Conservation (phyloP, 2,888 invertebrate species). For the Atethmia centrago region DNA sequence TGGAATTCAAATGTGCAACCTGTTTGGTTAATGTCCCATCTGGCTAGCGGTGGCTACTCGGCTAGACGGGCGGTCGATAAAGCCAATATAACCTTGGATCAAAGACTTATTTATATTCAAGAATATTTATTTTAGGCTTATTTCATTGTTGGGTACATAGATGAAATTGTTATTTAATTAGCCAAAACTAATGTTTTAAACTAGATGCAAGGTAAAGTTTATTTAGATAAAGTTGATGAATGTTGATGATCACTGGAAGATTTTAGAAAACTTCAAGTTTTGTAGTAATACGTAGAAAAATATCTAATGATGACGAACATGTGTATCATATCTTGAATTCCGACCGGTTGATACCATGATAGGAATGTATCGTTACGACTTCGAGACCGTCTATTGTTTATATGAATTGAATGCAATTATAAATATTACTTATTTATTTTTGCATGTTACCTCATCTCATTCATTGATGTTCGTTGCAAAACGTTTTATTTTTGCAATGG, state of each 20-base stretch:
- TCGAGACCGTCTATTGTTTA: constrained; percentile 19
- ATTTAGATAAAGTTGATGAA: neutral
- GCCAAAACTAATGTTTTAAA: too few species aligned
- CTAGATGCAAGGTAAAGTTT: neutral
- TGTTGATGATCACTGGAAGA: neutral
- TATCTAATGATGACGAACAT: constrained; percentile 5
- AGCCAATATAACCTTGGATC: constrained; percentile 48
- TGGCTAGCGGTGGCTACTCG: constrained; percentile 4
- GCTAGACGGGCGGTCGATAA: constrained; percentile 50
- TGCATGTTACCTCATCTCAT: constrained; percentile 32
- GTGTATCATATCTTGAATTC: constrained; percentile 5
- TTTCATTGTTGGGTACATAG: neutral
- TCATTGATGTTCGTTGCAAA: constrained; percentile 25
- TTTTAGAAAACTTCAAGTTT: neutral
- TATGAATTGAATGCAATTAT: constrained; percentile 25
- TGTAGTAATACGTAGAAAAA: neutral
- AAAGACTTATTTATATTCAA: constrained; percentile 17
- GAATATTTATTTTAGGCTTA: neutral
- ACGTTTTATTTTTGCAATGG: constrained; percentile 15
- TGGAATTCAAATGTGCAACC: constrained; percentile 27
- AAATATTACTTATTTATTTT: constrained; percentile 14
- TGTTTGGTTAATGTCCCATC: constrained; percentile 22
- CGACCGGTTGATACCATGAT: neutral
- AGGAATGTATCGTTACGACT: neutral
- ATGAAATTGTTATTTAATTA: neutral